These are phyloP conservation scores for Palythoa caribaeorum DNA, from an alignment of 92 coral and sea anemone genomes.

Conservation along the genomic window DNA sequence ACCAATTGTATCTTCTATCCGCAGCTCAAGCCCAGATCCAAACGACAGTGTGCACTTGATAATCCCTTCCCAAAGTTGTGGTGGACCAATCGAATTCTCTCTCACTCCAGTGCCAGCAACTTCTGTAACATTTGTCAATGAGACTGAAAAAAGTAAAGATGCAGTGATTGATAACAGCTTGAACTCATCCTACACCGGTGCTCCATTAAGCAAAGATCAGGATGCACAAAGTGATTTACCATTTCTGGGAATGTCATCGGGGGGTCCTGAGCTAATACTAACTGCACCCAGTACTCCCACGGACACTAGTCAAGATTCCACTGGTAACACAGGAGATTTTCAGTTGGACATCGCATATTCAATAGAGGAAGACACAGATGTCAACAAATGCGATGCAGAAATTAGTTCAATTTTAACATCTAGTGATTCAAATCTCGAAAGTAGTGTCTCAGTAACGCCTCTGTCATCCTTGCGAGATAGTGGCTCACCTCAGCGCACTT, in stretches of 20 bases:
- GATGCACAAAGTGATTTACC: conserved; percentile 1
- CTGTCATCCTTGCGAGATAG: conserved; percentile 23
- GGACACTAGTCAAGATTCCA: conserved; percentile 41
- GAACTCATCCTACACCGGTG: neutral
- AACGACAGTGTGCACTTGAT: conserved; percentile 39
- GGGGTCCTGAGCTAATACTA: conserved; percentile 30
- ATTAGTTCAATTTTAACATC: conserved; percentile 45
- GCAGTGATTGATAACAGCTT: neutral
- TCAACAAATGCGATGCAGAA: conserved; percentile 27
- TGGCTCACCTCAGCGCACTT: conserved; percentile 33
- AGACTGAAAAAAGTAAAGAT: conserved; percentile 8
- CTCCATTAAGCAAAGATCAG: conserved; percentile 6
- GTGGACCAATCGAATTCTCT: conserved; percentile 37
- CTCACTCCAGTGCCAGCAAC: conserved; percentile 32
- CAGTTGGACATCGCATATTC: neutral
- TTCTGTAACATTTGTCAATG: conserved; percentile 18
- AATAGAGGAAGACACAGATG: conserved; percentile 12
- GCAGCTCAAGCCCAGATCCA: conserved; percentile 50
- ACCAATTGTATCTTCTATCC: conserved; percentile 47
- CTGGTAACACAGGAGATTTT: conserved; percentile 28
- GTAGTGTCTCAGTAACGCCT: conserved; percentile 41
- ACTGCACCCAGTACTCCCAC: conserved; percentile 48
- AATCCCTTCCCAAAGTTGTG: conserved; percentile 29
- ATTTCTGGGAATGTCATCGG: neutral
- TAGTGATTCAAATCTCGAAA: conserved; percentile 41